phyloP scores from a whole-genome alignment of 2,797 vertebrate genomes.

The Microcaecilia unicolor region DNA sequence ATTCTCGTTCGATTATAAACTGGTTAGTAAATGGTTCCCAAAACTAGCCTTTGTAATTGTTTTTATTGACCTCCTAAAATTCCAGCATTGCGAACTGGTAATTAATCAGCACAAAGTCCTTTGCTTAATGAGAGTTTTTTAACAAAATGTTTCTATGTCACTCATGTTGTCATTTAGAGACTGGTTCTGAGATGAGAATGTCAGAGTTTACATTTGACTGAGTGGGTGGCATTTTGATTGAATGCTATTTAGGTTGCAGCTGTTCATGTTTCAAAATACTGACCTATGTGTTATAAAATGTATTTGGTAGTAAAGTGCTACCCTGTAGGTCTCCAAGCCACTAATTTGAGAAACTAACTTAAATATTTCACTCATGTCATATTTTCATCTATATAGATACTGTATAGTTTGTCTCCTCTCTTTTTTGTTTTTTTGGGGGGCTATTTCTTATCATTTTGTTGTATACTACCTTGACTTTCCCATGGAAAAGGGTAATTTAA shows the following conservation, averaged over 20 bases:
- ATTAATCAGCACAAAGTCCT: slow-evolving; percentile 6
- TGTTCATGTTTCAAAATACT: not conserved
- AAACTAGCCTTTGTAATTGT: too few relatives aligned
- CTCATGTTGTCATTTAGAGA: not conserved
- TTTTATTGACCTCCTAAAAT: too few relatives aligned
- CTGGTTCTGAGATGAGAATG: not conserved
- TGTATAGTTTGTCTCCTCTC: too few relatives aligned
- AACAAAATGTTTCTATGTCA: not conserved
- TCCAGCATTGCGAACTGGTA: slow-evolving; percentile 7
- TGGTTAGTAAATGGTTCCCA: too few relatives aligned
- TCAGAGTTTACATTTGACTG: not conserved
- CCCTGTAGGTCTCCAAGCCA: not conserved
- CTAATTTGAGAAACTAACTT: too few relatives aligned
- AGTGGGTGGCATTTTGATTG: not conserved
- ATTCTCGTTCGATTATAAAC: too few relatives aligned
- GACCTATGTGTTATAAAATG: not conserved
- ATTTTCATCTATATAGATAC: too few relatives aligned
- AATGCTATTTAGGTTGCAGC: not conserved
- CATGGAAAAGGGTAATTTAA: too few relatives aligned
- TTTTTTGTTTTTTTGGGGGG: too few relatives aligned
- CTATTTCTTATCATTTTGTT: too few relatives aligned
- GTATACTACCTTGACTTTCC: too few relatives aligned
- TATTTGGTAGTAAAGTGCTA: not conserved
- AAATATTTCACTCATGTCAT: too few relatives aligned
- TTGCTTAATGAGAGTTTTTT: slow-evolving; percentile 1